A percentile compares a stretch with the other conserved stretches of the same genome.
These are phyloP conservation scores for Seriola aureovittata DNA, from an alignment of 2,113 vertebrate species.

Conservation along the genomic window DNA sequence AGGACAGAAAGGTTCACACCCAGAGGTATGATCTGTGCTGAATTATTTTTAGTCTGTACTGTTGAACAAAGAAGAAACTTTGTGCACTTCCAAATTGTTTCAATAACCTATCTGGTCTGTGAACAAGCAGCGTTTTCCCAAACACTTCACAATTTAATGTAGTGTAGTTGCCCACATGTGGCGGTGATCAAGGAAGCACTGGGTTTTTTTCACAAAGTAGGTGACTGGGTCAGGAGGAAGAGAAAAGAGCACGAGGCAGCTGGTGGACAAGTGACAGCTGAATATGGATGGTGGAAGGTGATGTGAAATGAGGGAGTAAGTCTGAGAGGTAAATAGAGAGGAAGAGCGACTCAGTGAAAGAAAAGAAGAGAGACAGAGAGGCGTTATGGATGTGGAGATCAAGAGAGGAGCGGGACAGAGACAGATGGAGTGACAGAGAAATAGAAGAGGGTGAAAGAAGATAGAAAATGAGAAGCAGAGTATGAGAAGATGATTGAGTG, in stretches of 20 bases:
- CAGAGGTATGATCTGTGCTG: background rate
- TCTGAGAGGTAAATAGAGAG: conserved; percentile 23
- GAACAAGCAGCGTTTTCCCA: no score
- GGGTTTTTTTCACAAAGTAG: conserved; percentile 25
- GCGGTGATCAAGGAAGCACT: conserved; percentile 25
- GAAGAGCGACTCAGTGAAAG: background rate
- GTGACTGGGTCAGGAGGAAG: conserved; percentile 38
- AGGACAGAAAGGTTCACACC: conserved; percentile 6
- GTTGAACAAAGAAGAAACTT: background rate
- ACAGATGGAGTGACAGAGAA: conserved; percentile 50
- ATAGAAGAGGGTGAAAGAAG: conserved; percentile 31
- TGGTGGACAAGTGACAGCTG: conserved; percentile 45
- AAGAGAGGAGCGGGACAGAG: conserved; percentile 30
- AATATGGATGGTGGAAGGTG: conserved; percentile 47
- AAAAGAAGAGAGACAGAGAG: conserved; percentile 1
- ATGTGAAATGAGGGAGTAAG: conserved; percentile 40
- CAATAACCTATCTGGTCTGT: background rate
- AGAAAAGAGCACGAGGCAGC: conserved; percentile 11
- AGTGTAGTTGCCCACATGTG: background rate
- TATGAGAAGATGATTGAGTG: conserved; percentile 60
- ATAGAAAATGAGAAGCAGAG: conserved; percentile 46
- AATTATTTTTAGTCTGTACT: background rate
- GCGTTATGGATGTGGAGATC: conserved; percentile 35
- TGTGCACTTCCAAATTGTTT: background rate
- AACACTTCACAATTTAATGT: background rate